Conservation (phyloP, 2,888 invertebrate species). For the Tenthredo mesomela region DNA sequence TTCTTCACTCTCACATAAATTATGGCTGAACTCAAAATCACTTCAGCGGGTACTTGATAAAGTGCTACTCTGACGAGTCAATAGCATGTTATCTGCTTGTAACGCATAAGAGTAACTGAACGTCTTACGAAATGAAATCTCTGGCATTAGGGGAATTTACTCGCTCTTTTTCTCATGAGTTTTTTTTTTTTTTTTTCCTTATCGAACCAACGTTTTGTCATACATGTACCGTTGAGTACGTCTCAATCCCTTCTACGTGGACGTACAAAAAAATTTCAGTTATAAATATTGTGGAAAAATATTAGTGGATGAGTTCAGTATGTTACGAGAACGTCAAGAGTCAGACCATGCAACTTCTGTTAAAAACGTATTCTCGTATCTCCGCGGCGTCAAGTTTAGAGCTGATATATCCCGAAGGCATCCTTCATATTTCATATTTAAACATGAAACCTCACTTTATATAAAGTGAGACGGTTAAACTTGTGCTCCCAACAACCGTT, state of each 20-base stretch:
- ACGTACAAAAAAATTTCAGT: background rate
- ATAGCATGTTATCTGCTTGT: background rate
- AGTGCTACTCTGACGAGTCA: background rate
- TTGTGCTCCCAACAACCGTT: conserved; percentile 6
- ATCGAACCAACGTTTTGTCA: background rate
- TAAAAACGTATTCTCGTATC: background rate
- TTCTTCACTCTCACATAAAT: background rate
- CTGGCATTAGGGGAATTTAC: background rate
- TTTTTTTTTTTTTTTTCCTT: too few relatives aligned
- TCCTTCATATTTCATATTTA: background rate
- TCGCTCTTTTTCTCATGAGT: background rate
- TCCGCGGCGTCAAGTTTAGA: background rate
- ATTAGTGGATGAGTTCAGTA: background rate
- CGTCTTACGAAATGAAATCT: background rate
- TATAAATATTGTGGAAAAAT: background rate
- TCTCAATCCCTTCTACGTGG: background rate
- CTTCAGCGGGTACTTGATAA: background rate
- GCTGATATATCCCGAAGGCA: background rate
- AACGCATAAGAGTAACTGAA: background rate
- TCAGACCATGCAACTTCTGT: background rate
- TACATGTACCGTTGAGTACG: background rate
- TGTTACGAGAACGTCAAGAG: background rate
- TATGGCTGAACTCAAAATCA: background rate
- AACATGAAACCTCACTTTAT: too few relatives aligned
- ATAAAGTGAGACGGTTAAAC: background rate